phyloP scores from a whole-genome alignment of 2,888 invertebrate species.

The Hirtodrosophila cameraria region DNA sequence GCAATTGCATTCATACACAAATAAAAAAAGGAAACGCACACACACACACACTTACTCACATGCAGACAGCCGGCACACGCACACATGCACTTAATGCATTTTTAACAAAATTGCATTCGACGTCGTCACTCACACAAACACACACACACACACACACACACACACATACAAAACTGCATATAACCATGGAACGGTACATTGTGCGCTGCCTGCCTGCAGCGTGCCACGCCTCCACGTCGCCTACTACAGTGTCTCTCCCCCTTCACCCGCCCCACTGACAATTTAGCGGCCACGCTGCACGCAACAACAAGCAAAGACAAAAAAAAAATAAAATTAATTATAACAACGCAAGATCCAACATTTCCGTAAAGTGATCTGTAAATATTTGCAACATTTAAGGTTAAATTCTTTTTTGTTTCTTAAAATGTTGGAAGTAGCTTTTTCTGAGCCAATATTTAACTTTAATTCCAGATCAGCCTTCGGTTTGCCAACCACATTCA shows the following conservation, averaged over 20 bases:
- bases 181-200: conserved; percentile 27
- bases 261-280: conserved; percentile 46
- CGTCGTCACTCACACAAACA: conserved; percentile 58
- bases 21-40: conserved; percentile 38
- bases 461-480: no score
- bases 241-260: no score
- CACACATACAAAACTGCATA: conserved; percentile 1
- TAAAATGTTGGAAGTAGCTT: no score
- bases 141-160: conserved; percentile 11
- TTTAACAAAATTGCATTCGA: conserved; percentile 81
- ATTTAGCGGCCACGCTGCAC: conserved; percentile 57
- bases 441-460: no score
- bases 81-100: conserved; percentile 72
- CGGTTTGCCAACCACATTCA: no score
- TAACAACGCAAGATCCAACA: background rate
- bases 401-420: no score
- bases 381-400: background rate
- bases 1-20: conserved; percentile 75
- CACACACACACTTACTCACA: conserved; percentile 18
- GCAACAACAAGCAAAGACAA: conserved; percentile 44
- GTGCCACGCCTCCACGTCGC: conserved; percentile 25
- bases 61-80: conserved; percentile 16
- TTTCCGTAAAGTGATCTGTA: background rate
- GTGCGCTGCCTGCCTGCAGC: conserved; percentile 17
- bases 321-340: conserved; percentile 25